Evolutionary conservation across 2,797 vertebrate genomes (phyloP).

Genomic region (Melanotaenia nigrans): DNA sequence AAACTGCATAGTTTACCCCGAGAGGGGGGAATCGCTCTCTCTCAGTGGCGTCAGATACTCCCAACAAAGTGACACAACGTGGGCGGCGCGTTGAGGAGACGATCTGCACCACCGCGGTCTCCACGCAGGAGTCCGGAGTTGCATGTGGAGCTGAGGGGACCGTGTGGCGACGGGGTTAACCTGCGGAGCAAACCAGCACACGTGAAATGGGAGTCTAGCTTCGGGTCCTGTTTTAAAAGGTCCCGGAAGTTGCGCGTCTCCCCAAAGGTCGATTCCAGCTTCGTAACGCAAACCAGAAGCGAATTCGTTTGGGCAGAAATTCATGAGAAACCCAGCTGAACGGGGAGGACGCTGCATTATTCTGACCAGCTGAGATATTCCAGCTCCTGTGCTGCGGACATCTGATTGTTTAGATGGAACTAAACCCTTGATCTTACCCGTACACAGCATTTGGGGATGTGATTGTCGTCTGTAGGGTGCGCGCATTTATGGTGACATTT

Average conservation of each 20-base stretch:
- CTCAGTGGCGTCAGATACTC: conserved; percentile 29
- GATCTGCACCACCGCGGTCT: conserved; percentile 24
- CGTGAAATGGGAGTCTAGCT: conserved; percentile 11
- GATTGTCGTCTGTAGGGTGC: neutral
- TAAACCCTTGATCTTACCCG: neutral
- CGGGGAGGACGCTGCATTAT: conserved; percentile 20
- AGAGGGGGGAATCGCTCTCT: conserved; percentile 25
- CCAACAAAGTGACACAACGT: conserved; percentile 56
- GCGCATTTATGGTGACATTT: conserved; percentile 15
- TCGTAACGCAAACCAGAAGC: neutral
- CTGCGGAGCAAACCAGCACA: conserved; percentile 10
- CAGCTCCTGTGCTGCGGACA: neutral
- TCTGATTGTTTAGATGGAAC: neutral
- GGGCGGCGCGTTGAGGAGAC: conserved; percentile 65
- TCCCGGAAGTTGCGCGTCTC: conserved; percentile 28
- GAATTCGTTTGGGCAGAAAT: conserved; percentile 18
- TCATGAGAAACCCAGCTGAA: neutral
- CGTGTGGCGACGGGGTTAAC: conserved; percentile 8
- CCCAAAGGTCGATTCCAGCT: conserved; percentile 31
- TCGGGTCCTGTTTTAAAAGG: neutral
- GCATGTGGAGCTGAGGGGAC: conserved; percentile 18
- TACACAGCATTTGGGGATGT: neutral
- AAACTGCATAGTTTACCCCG: conserved; percentile 49
- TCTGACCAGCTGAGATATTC: conserved; percentile 21
- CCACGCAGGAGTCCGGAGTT: conserved; percentile 29